These are phyloP conservation scores for Acanthococcus lagerstroemiae DNA, from an alignment of 2,888 invertebrate species.

Conservation along the genomic window DNA sequence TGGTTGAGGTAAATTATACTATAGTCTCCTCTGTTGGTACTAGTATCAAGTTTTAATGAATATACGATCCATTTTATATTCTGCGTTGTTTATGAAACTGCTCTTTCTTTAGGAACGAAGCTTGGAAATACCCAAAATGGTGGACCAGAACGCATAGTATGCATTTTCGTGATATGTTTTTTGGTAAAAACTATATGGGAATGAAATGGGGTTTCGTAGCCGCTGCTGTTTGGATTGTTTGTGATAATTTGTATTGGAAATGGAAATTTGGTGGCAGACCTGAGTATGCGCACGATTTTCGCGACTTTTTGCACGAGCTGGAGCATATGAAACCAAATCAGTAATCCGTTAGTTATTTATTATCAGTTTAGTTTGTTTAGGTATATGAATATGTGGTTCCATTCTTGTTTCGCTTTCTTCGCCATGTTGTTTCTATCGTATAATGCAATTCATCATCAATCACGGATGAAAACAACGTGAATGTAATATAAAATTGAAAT, in stretches of 20 bases:
- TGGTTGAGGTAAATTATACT: conserved; percentile 59
- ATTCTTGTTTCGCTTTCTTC: too few species aligned
- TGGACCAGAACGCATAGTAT: not conserved
- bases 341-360: not conserved
- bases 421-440: too few species aligned
- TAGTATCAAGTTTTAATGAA: not conserved
- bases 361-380: not conserved
- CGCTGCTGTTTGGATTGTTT: not conserved
- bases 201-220: not conserved
- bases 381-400: too few species aligned
- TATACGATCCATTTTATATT: not conserved
- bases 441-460: too few species aligned
- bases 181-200: not conserved
- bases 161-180: not conserved
- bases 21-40: too few species aligned
- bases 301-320: not conserved
- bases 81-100: not conserved
- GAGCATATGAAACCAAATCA: not conserved
- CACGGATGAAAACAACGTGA: too few species aligned
- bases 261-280: not conserved
- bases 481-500: too few species aligned
- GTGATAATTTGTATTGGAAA: not conserved
- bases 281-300: not conserved
- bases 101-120: conserved; percentile 56
- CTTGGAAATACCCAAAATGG: conserved; percentile 60